Evolutionary conservation across 2,113 vertebrate species (phyloP).

Genomic region (Strix uralensis): DNA sequence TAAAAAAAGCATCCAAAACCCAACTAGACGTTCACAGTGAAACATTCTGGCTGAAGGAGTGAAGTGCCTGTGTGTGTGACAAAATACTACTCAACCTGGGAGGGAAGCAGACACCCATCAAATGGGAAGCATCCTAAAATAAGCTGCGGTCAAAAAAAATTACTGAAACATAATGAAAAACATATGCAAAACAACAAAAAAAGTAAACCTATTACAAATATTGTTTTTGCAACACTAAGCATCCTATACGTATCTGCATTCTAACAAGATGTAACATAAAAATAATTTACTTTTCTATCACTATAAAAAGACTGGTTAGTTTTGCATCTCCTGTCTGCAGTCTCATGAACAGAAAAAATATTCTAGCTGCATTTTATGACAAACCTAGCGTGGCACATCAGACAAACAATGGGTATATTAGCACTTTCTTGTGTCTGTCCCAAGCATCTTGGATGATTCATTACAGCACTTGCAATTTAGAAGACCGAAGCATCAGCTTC

Average conservation of each 20-base stretch:
- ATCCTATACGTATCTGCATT: background rate
- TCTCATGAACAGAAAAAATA: background rate
- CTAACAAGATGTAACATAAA: background rate
- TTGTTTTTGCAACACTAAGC: background rate
- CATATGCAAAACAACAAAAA: background rate
- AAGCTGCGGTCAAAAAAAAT: background rate
- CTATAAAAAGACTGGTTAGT: background rate
- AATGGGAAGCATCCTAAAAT: background rate
- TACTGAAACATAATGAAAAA: background rate
- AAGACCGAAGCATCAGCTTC: background rate
- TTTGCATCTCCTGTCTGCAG: background rate
- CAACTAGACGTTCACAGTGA: background rate
- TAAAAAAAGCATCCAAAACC: background rate
- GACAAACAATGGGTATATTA: background rate
- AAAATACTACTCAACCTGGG: background rate
- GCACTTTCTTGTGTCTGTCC: background rate
- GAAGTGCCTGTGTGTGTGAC: background rate
- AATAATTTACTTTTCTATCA: background rate
- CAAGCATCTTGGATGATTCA: background rate
- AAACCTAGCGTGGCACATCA: background rate
- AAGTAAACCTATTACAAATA: background rate
- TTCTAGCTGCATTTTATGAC: background rate
- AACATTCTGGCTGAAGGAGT: background rate
- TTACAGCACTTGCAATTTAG: background rate
- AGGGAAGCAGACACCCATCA: background rate